Percentiles rank a stretch among this genome's conserved stretches.
phyloP scores from a whole-genome alignment of 1,140 invertebrate genomes.

The Cotesia chilonis region DNA sequence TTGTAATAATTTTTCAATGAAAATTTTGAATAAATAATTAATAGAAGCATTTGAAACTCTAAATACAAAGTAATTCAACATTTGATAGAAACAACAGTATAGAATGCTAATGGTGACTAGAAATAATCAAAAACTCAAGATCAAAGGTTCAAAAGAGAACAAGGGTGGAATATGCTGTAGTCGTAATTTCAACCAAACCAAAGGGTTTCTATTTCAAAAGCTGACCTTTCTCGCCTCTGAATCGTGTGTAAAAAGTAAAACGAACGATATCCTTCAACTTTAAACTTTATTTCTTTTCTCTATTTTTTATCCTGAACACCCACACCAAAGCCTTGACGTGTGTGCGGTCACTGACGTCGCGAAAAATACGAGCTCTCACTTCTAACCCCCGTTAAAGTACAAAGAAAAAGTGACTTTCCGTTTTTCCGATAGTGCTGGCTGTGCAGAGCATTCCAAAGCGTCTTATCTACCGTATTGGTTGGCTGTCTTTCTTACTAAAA shows the following conservation, averaged over 20 bases:
- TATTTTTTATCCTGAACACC: too few relatives aligned
- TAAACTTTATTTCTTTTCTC: too few relatives aligned
- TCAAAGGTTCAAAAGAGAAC: neutral
- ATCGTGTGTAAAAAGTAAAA: slow-evolving; percentile 22
- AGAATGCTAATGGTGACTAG: too few relatives aligned
- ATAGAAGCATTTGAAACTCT: too few relatives aligned
- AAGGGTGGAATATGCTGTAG: slow-evolving; percentile 16
- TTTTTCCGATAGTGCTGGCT: slow-evolving; percentile 21
- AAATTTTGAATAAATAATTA: too few relatives aligned
- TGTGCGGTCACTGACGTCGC: slow-evolving; percentile 15
- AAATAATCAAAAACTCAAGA: neutral
- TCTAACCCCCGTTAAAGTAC: neutral
- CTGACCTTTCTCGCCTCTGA: slow-evolving; percentile 26
- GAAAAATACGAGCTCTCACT: slow-evolving; percentile 31
- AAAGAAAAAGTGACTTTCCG: neutral
- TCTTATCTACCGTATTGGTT: slow-evolving; percentile 23
- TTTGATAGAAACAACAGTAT: too few relatives aligned
- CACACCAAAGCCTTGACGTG: slow-evolving; percentile 5
- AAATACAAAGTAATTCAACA: too few relatives aligned
- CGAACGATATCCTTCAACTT: slow-evolving; percentile 22
- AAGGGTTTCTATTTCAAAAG: slow-evolving; percentile 36
- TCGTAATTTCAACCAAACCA: slow-evolving; percentile 12
- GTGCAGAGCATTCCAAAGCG: slow-evolving; percentile 14
- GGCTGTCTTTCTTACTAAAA: neutral
- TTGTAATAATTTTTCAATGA: too few relatives aligned